These are phyloP conservation scores for Diadromus collaris DNA, from an alignment of 2,888 invertebrate genomes.

Conservation along the genomic window DNA sequence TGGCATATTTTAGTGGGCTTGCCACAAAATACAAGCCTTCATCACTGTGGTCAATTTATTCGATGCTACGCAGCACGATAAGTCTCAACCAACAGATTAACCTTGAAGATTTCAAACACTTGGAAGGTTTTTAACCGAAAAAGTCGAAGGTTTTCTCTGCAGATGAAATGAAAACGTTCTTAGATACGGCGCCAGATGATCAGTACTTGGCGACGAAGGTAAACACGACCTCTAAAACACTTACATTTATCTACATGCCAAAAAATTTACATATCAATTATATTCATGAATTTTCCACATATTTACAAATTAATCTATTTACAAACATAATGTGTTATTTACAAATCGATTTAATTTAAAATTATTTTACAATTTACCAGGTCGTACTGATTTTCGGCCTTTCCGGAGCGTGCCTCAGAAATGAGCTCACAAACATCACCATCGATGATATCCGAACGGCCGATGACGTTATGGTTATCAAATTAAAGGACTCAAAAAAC, in stretches of 20 bases:
- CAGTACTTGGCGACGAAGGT: slow-evolving; percentile 30
- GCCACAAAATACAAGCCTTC: slow-evolving; percentile 26
- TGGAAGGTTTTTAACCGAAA: slow-evolving; percentile 32
- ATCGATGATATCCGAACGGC: slow-evolving; percentile 42
- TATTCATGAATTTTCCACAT: no score
- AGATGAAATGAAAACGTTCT: slow-evolving; percentile 20
- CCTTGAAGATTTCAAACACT: slow-evolving; percentile 18
- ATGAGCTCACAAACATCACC: slow-evolving; percentile 47
- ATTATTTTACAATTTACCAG: slow-evolving; percentile 47
- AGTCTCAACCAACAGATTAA: slow-evolving; percentile 34
- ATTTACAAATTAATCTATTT: not conserved
- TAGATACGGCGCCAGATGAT: slow-evolving; percentile 28
- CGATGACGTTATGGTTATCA: slow-evolving; percentile 48
- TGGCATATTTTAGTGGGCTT: slow-evolving; percentile 49
- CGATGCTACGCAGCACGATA: slow-evolving; percentile 43
- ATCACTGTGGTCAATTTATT: slow-evolving; percentile 49
- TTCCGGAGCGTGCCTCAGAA: slow-evolving; percentile 50
- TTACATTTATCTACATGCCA: not conserved
- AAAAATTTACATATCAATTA: not conserved
- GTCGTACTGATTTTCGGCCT: slow-evolving; percentile 58
- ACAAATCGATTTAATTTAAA: not conserved
- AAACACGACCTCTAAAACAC: slow-evolving; percentile 17
- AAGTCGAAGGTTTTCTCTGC: slow-evolving; percentile 32
- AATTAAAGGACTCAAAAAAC: slow-evolving; percentile 50
- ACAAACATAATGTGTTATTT: not conserved